Conservation (phyloP, 2,113 vertebrate genomes). For the Propithecus coquereli region DNA sequence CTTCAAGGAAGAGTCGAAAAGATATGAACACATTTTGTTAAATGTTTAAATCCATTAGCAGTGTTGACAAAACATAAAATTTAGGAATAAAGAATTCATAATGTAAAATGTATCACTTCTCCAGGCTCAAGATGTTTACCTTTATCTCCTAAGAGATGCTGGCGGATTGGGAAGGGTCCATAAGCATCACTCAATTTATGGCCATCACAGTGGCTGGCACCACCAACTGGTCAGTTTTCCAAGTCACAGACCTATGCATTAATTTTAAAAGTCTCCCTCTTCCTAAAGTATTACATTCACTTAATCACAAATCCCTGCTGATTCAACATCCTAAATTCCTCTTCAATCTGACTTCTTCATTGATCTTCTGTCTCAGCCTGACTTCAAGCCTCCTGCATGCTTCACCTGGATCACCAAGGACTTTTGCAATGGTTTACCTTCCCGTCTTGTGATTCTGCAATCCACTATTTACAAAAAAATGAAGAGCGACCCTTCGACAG, state of each 20-base stretch:
- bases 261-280: not conserved
- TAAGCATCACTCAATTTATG: not conserved
- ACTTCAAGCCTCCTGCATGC: not conserved
- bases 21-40: not conserved
- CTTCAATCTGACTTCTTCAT: not conserved
- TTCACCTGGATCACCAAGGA: not conserved
- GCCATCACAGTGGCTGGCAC: not conserved
- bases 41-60: not conserved
- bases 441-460: not conserved
- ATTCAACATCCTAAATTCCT: not conserved
- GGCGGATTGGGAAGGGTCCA: not conserved
- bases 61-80: not conserved
- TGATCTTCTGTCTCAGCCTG: not conserved
- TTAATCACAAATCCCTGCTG: not conserved
- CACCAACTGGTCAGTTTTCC: not conserved
- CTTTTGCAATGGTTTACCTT: not conserved
- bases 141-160: not conserved
- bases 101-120: not conserved
- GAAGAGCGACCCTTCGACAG: not conserved
- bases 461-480: not conserved
- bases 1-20: constrained; percentile 1
- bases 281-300: not conserved
- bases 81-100: not conserved
- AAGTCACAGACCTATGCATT: not conserved
- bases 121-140: not conserved